Evolutionary conservation across 2,113 vertebrate species (phyloP).

Genomic region (Nyctereutes procyonoides): DNA sequence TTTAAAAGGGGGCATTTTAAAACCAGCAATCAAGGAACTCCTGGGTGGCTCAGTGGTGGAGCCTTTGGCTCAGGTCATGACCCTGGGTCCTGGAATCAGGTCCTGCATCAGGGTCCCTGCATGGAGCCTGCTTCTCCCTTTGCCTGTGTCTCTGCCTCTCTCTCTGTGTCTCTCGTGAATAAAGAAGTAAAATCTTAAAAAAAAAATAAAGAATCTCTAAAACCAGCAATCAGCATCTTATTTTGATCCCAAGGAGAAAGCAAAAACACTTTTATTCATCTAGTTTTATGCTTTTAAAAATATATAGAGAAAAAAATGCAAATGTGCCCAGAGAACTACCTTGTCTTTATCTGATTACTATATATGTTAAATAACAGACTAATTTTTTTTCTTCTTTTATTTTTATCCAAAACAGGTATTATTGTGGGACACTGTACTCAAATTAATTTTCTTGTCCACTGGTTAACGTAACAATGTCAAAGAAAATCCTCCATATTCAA

Average conservation of each 20-base stretch:
- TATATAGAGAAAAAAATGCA: conserved; percentile 10
- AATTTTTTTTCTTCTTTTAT: neutral
- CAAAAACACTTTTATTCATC: neutral
- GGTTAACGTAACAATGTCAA: conserved; percentile 34
- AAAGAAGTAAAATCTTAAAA: too few relatives aligned
- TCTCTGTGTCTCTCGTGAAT: too few relatives aligned
- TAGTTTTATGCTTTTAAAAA: conserved; percentile 18
- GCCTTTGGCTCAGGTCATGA: too few relatives aligned
- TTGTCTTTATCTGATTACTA: neutral
- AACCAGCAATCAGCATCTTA: neutral
- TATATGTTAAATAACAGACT: neutral
- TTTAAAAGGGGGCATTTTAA: neutral
- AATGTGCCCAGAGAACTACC: neutral
- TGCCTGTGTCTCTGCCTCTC: too few relatives aligned
- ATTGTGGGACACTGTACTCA: neutral
- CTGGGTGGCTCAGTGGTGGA: too few relatives aligned
- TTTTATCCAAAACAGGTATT: conserved; percentile 43
- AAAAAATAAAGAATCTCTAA: neutral
- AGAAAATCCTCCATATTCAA: conserved; percentile 44
- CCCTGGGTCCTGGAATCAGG: too few relatives aligned
- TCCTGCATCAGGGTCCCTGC: too few relatives aligned
- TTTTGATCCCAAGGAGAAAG: conserved; percentile 30
- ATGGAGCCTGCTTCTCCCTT: too few relatives aligned
- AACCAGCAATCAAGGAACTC: neutral
- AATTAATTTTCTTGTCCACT: conserved; percentile 55